Evolutionary conservation across 2,113 vertebrate genomes (phyloP), one percentile per base, ranked within the genome.

Genomic region (Neolamprologus brichardi): DNA sequence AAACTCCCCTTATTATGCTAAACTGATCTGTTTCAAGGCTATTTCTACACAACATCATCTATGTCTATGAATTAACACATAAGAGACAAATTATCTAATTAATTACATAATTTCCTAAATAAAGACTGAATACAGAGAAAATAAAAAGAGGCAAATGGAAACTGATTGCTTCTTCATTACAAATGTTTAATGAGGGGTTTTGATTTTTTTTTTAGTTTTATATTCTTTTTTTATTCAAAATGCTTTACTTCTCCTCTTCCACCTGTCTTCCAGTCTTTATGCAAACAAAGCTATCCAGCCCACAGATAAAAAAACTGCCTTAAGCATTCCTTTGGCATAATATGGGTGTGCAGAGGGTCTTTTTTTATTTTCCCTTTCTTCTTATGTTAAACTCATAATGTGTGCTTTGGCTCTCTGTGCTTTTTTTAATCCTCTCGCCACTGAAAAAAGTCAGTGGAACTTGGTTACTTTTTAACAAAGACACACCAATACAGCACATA

Each of bases 391-490:
- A 46, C 52, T 17, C 5, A 17, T 49, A 81, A 34, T 70, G n/a
- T 62, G 13, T 32, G 2, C 5, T 49, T 53, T 82, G 28, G 6
- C 9, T 37, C 9, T 83, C 64, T 70, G 51, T n/a, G 81, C n/a
- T 25, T 64, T 62, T 62, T 64, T 54, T 5, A 5, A 34, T 54
- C 41, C 10, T 12, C 12, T 17, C 3, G 7, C 23, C 41, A 58
- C 30, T 72, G 44, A 39, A 81, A 56, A 58, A 75, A 49, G 51
- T 82, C n/a, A 79, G 49, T 81, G 58, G 64, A 85, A 56, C 49
- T 54, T 56, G 46, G 81, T 90, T 90, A 89, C 83, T 84, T 84
- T 92, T 91, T 90, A 88, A 91, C 89, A 85, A 37, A 18, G 23
- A 62, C 7, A 14, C 79, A 84, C 87, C 64, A 90, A 82, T 90